phyloP scores from a whole-genome alignment of 2,888 invertebrate species.

The Phyto melanocephala region DNA sequence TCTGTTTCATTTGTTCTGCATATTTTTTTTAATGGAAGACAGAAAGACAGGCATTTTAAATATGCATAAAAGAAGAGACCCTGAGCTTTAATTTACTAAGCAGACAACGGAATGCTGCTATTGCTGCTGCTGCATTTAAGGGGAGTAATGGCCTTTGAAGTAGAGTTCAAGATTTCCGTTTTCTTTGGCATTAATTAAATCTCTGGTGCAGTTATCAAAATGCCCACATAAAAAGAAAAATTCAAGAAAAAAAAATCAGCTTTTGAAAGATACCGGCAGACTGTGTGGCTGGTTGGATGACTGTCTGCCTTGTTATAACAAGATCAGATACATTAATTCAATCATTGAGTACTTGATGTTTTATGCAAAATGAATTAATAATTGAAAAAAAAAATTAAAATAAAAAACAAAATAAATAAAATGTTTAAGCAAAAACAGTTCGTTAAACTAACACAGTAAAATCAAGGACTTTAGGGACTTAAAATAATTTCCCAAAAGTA shows the following conservation, averaged over 20 bases:
- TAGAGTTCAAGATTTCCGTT: conserved; percentile 64
- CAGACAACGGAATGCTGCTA: not conserved
- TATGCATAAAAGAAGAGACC: conserved; percentile 37
- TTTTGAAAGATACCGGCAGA: conserved; percentile 28
- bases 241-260: not conserved
- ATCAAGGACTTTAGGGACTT: conserved; percentile 30
- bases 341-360: conserved; percentile 30
- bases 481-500: not conserved
- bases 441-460: too few species aligned
- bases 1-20: conserved; percentile 9
- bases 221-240: conserved; percentile 24
- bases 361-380: not conserved
- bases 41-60: not conserved
- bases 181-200: conserved; percentile 59
- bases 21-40: not conserved
- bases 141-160: conserved; percentile 46
- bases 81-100: conserved; percentile 54
- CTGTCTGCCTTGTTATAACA: not conserved
- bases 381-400: conserved; percentile 17
- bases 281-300: conserved; percentile 6
- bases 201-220: conserved; percentile 41
- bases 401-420: not conserved
- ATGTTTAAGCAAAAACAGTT: too few species aligned
- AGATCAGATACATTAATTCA: conserved; percentile 24
- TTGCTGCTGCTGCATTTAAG: not conserved